Evolutionary conservation across 2,113 vertebrate species (phyloP).

Genomic region (Heterocephalus glaber): DNA sequence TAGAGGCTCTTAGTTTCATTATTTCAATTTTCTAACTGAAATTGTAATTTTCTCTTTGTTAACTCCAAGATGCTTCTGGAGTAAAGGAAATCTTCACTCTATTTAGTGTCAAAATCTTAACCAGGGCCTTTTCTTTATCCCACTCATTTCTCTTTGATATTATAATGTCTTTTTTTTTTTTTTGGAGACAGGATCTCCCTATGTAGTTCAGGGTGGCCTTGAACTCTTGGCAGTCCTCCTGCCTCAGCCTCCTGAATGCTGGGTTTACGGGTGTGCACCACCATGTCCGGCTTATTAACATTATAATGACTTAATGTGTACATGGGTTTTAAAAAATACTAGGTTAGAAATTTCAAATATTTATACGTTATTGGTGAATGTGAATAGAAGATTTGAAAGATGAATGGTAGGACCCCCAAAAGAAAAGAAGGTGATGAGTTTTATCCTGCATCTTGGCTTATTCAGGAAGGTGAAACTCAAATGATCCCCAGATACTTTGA

Average conservation of each 20-base stretch:
- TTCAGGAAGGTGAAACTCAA: neutral
- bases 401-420: neutral
- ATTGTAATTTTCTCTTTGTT: slow-evolving; percentile 34
- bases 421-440: neutral
- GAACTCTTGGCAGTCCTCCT: neutral
- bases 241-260: neutral
- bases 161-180: neutral
- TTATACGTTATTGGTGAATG: neutral
- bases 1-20: neutral
- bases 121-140: neutral
- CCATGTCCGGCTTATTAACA: neutral
- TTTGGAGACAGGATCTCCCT: neutral
- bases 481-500: slow-evolving; percentile 1
- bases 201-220: neutral
- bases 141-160: neutral
- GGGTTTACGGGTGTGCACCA: neutral
- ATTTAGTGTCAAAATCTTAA: neutral
- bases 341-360: slow-evolving; percentile 36
- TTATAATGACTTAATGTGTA: slow-evolving; percentile 35
- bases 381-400: slow-evolving; percentile 37
- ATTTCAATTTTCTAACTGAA: slow-evolving; percentile 4
- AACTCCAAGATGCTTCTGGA: neutral
- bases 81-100: neutral
- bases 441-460: neutral
- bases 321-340: neutral